phyloP scores from a whole-genome alignment of 2,797 vertebrate genomes.

The Falco columbarius region DNA sequence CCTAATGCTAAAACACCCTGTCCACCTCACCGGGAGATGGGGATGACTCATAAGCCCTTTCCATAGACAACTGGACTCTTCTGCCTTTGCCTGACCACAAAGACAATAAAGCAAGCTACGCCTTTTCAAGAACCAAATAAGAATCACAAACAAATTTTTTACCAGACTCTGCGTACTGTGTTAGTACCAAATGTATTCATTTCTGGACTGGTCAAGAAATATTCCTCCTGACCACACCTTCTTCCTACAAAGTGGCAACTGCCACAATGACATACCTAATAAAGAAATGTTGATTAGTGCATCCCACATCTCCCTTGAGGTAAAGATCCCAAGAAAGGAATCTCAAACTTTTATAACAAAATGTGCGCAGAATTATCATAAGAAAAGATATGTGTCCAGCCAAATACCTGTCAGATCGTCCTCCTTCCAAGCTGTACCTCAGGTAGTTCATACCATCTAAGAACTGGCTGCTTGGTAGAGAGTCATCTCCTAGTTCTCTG shows the following conservation, averaged over 20 bases:
- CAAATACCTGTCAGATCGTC: constrained; percentile 89
- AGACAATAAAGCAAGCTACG: neutral
- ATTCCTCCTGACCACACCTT: neutral
- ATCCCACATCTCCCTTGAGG: neutral
- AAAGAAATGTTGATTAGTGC: neutral
- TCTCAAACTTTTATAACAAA: neutral
- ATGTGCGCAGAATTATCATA: rapidly evolving
- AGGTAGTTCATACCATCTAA: constrained; percentile 97
- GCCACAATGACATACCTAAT: neutral
- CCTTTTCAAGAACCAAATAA: neutral
- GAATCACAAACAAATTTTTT: neutral
- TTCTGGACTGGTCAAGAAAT: neutral
- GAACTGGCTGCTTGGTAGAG: constrained; percentile 93
- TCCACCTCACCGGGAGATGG: neutral
- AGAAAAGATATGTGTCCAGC: rapidly evolving
- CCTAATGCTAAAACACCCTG: neutral
- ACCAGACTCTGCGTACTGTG: neutral
- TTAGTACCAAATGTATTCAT: neutral
- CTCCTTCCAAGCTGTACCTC: constrained; percentile 93
- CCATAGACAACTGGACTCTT: neutral
- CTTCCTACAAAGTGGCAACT: neutral
- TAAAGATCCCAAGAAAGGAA: neutral
- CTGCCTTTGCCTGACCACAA: neutral
- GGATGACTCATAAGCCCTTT: neutral
- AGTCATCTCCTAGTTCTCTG: constrained; percentile 95